Evolutionary conservation across 1,140 invertebrate species (phyloP), one percentile per base, ranked within the genome.

Genomic region (Anthonomus grandis): DNA sequence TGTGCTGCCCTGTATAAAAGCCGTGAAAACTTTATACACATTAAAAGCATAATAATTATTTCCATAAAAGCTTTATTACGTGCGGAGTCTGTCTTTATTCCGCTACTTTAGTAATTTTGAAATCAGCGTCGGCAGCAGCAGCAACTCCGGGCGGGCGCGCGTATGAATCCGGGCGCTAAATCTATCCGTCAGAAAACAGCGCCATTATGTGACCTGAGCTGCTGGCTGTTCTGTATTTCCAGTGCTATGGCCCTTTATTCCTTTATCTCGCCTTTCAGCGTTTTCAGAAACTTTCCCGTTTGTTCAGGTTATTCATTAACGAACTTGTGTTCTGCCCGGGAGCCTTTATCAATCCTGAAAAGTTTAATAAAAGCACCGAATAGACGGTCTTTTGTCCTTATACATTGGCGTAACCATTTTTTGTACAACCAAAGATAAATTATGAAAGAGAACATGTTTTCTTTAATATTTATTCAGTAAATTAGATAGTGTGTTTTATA

Each of bases 251-350:
- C 64, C 67, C 59, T 67, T 69, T 64, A 66, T 69, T 67, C 67
- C 67, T 69, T 69, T 67, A 69, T 69, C 65, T 69, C 64, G 65
- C 64, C 65, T 67, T 69, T 69, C 67, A 69, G 60, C 60, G 64
- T 65, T 65, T 69, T 67, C 67, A 69, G 65, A 63, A 69, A 69
- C 62, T 69, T 69, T 69, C 65, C 59, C 59, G 60, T 69, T 69
- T 69, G 65, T 69, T 67, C 65, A 59, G 51, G 52, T 64, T 65
- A 61, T 65, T 65, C 67, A 64, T 69, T 69, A 69, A 67, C 63
- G 67, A 67, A 68, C 67, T 64, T 64, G 53, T 64, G 54, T 63
- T 59, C 55, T 63, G 56, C 62, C 54, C 34, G 38, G 47, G 46
- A n/a, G 27, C 50, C 60, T 60, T 59, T 63, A 63, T 63, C 62